phyloP scores from a whole-genome alignment of 2,888 invertebrate genomes.

The Troilus luridus region DNA sequence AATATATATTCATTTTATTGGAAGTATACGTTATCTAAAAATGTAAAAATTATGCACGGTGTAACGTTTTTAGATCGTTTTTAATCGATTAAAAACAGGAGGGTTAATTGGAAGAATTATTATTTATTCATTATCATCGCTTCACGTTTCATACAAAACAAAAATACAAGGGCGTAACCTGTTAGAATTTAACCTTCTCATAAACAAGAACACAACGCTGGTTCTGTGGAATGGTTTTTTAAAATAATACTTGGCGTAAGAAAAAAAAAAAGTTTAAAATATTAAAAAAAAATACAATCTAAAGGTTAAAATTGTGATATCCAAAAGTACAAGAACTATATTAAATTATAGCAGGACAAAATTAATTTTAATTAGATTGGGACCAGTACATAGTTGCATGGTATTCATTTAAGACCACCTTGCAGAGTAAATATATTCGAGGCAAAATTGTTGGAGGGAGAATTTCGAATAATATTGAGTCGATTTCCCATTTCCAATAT shows the following conservation, averaged over 20 bases:
- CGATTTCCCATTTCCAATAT: no score
- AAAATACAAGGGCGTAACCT: background rate
- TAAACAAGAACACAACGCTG: background rate
- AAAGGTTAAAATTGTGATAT: no score
- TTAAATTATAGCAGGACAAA: no score
- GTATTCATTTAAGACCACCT: no score
- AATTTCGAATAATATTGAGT: no score
- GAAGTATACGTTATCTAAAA: background rate
- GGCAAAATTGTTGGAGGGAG: no score
- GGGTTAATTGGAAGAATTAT: slow-evolving; percentile 6
- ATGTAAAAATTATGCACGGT: background rate
- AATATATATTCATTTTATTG: background rate
- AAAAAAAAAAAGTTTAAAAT: no score
- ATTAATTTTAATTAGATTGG: no score
- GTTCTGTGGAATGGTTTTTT: background rate
- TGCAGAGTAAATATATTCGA: no score
- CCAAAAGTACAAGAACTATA: no score
- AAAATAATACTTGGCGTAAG: background rate
- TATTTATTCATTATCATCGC: background rate
- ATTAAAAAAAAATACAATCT: no score
- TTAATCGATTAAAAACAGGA: background rate
- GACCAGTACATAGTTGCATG: no score
- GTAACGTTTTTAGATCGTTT: background rate
- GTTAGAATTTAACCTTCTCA: slow-evolving; percentile 2
- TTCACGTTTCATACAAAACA: background rate